Percentiles rank a stretch among this genome's conserved stretches.
These are phyloP conservation scores for Germaria angustata DNA, from an alignment of 2,888 invertebrate species.

Conservation along the genomic window DNA sequence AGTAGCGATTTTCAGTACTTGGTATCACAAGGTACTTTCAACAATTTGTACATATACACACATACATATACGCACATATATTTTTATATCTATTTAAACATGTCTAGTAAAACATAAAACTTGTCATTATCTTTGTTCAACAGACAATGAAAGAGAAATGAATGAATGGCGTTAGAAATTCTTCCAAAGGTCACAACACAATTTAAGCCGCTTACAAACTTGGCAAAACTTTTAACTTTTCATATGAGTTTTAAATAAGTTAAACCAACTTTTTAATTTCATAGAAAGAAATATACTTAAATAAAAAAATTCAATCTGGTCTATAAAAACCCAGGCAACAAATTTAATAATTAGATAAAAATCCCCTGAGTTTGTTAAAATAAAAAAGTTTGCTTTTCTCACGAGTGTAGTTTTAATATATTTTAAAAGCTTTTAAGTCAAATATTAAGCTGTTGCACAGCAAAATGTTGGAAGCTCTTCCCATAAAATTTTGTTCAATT, in stretches of 20 bases:
- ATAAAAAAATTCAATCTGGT: not conserved
- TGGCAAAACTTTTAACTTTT: conserved; percentile 46
- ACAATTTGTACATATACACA: not conserved
- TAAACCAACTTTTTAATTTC: conserved; percentile 7
- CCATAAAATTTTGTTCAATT: not conserved
- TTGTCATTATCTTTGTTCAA: conserved; percentile 44
- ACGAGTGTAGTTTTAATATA: conserved; percentile 11
- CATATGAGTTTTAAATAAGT: conserved; percentile 19
- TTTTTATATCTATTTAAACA: not conserved
- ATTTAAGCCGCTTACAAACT: conserved; percentile 49
- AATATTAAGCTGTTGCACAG: conserved; percentile 12
- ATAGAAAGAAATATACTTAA: not conserved
- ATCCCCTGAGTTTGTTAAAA: conserved; percentile 12
- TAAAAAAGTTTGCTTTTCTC: conserved; percentile 11
- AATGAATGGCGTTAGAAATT: not conserved
- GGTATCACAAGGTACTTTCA: not conserved
- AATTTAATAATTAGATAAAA: conserved; percentile 48
- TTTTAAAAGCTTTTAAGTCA: conserved; percentile 30
- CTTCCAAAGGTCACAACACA: conserved; percentile 59
- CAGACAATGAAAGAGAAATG: conserved; percentile 43
- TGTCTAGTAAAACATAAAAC: not conserved
- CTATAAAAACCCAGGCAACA: not conserved
- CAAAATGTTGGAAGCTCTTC: not conserved
- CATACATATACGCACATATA: not conserved
- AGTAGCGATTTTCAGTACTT: too few relatives aligned